A percentile compares a stretch with the other conserved stretches of the same genome.
Conservation (phyloP, 1,140 invertebrate species). For the Bombus superbus region DNA sequence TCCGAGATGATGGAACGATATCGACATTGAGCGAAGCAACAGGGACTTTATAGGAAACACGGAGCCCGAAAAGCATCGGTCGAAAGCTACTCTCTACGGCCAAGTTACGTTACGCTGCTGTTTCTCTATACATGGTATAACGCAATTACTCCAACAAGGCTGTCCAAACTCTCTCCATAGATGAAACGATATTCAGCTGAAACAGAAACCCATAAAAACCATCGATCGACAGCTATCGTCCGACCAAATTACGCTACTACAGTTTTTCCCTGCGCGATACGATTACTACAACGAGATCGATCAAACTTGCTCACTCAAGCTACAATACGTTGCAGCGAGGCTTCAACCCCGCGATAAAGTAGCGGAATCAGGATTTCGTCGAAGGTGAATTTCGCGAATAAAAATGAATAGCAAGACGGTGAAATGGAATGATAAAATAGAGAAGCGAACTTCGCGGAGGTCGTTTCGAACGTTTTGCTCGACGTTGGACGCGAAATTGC, state of each 20-base stretch:
- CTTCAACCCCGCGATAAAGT: not conserved
- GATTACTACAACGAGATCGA: not conserved
- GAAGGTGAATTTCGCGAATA: not conserved
- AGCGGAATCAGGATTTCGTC: not conserved
- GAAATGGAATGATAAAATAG: not conserved
- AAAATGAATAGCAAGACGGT: not conserved
- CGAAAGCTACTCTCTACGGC: not conserved
- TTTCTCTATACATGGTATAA: not conserved
- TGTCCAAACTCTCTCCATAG: too few relatives aligned
- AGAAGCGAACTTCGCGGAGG: not conserved
- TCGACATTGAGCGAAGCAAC: too few relatives aligned
- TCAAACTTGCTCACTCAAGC: too few relatives aligned
- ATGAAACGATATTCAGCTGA: too few relatives aligned
- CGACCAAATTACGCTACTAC: not conserved
- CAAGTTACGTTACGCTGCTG: too few relatives aligned
- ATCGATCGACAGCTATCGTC: not conserved
- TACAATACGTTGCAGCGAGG: too few relatives aligned
- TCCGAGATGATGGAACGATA: too few relatives aligned
- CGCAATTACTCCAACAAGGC: not conserved
- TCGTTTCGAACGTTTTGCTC: not conserved
- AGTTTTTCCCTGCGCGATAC: not conserved
- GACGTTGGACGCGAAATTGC: constrained; percentile 1
- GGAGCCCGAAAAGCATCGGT: too few relatives aligned
- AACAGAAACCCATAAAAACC: too few relatives aligned
- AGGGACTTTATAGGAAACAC: too few relatives aligned